phyloP scores from a whole-genome alignment of 2,113 vertebrate species.

The Chaetops frenatus region DNA sequence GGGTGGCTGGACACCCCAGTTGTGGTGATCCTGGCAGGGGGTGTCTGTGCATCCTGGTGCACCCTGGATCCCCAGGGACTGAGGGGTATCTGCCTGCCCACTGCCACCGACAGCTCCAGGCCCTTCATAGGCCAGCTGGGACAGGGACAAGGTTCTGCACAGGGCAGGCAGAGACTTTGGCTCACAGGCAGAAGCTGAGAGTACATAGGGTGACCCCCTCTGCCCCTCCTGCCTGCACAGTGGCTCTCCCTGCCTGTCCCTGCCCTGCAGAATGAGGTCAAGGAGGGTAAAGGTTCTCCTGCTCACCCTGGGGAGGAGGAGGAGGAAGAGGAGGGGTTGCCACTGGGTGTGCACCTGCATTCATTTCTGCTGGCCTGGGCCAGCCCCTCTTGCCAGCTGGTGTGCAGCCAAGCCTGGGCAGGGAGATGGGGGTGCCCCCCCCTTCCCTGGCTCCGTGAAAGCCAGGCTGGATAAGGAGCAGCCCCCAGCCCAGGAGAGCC shows the following conservation, averaged over 20 bases:
- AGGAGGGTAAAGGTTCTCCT: not conserved
- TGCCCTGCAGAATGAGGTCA: not conserved
- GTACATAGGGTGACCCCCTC: not conserved
- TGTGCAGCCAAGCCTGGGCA: not conserved
- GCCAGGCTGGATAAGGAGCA: not conserved
- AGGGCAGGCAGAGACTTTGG: not conserved
- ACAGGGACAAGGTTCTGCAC: not conserved
- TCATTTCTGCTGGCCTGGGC: not conserved
- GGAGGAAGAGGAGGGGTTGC: not conserved
- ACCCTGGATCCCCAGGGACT: not conserved
- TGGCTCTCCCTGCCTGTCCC: not conserved
- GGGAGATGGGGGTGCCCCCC: not conserved
- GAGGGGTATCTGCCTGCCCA: not conserved
- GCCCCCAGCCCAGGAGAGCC: not conserved
- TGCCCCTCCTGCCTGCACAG: not conserved
- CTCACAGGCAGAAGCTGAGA: not conserved
- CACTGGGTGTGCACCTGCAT: not conserved
- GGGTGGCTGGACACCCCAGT: not conserved
- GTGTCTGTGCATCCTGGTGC: not conserved
- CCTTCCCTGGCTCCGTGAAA: not conserved
- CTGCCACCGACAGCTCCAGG: not conserved
- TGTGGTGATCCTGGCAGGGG: not conserved
- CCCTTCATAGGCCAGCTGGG: not conserved
- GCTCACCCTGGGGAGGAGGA: not conserved
- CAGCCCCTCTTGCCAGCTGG: not conserved